These are phyloP conservation scores for Hemicentrotus pulcherrimus DNA, from an alignment of 35 echinoderm and acorn worm species.

Conservation along the genomic window DNA sequence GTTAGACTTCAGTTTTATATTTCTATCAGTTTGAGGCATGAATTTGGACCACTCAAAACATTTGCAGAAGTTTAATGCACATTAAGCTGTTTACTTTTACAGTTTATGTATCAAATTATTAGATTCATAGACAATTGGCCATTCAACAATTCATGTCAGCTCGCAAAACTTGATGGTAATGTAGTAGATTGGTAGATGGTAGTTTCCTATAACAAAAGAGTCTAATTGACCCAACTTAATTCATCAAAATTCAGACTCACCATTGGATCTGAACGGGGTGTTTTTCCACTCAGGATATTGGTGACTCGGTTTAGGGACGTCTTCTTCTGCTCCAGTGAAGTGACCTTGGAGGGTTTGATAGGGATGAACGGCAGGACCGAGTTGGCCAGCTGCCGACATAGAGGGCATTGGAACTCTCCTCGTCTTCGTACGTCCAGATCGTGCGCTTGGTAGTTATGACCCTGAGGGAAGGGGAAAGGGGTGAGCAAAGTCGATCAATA, in stretches of 20 bases:
- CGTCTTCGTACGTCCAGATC: conserved; percentile 62
- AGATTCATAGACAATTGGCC: too few species aligned
- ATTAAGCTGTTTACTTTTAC: too few species aligned
- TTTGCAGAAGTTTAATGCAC: too few species aligned
- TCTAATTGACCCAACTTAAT: too few species aligned
- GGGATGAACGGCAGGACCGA: conserved; percentile 80
- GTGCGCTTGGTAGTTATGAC: conserved; percentile 69
- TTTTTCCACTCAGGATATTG: background rate
- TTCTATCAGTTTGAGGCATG: too few species aligned
- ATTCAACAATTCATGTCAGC: too few species aligned
- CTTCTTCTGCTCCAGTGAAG: conserved; percentile 25
- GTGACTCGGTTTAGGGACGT: background rate
- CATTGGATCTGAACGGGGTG: background rate
- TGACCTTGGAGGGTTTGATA: background rate
- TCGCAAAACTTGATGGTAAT: too few species aligned
- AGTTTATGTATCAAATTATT: too few species aligned
- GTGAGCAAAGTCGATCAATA: background rate
- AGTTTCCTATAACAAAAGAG: too few species aligned
- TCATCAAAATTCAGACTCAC: background rate
- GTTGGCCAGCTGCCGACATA: conserved; percentile 95
- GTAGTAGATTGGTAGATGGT: too few species aligned
- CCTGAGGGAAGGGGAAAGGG: conserved; percentile 33
- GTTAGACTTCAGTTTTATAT: too few species aligned
- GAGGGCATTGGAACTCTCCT: conserved; percentile 90
- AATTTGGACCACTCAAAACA: too few species aligned